Evolutionary conservation across 2,888 invertebrate genomes (phyloP).

Genomic region (Lithosia quadra): DNA sequence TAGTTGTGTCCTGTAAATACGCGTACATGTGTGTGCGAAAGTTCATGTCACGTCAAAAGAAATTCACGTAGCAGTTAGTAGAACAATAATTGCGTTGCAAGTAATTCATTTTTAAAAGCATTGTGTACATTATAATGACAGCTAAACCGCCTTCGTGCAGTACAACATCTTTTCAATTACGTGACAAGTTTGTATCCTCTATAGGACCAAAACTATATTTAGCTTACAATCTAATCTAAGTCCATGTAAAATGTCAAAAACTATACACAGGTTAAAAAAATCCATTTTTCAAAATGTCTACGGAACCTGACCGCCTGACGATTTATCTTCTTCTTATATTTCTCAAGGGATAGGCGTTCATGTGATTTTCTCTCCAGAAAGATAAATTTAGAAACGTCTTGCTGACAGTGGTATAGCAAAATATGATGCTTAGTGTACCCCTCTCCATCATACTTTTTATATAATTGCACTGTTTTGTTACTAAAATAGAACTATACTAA

Average conservation of each 20-base stretch:
- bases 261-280: slow-evolving; percentile 32
- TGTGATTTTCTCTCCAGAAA: slow-evolving; percentile 39
- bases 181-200: no score
- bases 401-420: slow-evolving; percentile 32
- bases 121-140: no score
- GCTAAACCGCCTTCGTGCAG: no score
- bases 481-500: slow-evolving; percentile 8
- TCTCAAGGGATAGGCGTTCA: slow-evolving; percentile 56
- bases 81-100: no score
- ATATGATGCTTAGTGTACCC: slow-evolving; percentile 27
- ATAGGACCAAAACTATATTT: slow-evolving; percentile 11
- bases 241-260: slow-evolving; percentile 38
- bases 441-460: slow-evolving; percentile 13
- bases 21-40: no score
- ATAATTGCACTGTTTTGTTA: slow-evolving; percentile 14
- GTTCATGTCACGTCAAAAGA: no score
- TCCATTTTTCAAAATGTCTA: slow-evolving; percentile 66
- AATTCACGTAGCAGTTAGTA: no score
- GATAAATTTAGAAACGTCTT: slow-evolving; percentile 45
- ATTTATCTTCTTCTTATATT: slow-evolving; percentile 76
- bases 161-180: no score
- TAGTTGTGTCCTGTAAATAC: no score
- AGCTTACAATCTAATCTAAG: slow-evolving; percentile 36
- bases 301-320: slow-evolving; percentile 63
- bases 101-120: no score